Percentiles rank a stretch among this genome's conserved stretches.
These are phyloP conservation scores for Thunnus maccoyii DNA, from an alignment of 2,113 vertebrate genomes.

Conservation along the genomic window DNA sequence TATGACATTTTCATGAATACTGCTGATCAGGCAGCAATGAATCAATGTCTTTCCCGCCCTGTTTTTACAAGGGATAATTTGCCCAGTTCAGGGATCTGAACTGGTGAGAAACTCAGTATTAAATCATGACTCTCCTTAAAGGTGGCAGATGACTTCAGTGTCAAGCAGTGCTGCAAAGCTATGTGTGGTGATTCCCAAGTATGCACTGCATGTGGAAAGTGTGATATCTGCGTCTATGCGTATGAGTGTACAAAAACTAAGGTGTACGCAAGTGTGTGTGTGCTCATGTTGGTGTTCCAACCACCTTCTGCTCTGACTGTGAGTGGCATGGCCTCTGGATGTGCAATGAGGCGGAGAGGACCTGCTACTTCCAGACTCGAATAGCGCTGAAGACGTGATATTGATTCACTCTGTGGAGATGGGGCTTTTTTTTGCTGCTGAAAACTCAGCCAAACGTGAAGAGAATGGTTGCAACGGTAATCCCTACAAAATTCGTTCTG, in stretches of 20 bases:
- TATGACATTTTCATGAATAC: slow-evolving; percentile 73
- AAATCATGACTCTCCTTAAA: slow-evolving; percentile 59
- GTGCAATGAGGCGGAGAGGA: slow-evolving; percentile 78
- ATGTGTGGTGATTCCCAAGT: slow-evolving; percentile 25
- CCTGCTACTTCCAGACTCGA: slow-evolving; percentile 78
- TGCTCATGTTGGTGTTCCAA: slow-evolving; percentile 47
- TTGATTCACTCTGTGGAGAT: slow-evolving; percentile 74
- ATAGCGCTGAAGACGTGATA: slow-evolving; percentile 73
- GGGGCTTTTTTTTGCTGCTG: slow-evolving; percentile 45
- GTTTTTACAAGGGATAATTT: slow-evolving; percentile 57
- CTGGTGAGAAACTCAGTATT: slow-evolving; percentile 54
- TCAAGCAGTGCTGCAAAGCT: slow-evolving; percentile 45
- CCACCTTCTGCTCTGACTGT: slow-evolving; percentile 68
- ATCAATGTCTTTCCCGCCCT: slow-evolving; percentile 65
- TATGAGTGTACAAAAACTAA: slow-evolving; percentile 1
- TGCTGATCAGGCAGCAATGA: slow-evolving; percentile 66
- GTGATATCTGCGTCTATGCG: not conserved
- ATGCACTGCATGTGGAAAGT: not conserved
- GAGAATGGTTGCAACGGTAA: slow-evolving; percentile 66
- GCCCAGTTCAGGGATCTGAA: slow-evolving; percentile 28
- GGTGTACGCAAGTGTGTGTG: not conserved
- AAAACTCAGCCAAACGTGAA: slow-evolving; percentile 77
- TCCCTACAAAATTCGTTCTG: slow-evolving; percentile 57
- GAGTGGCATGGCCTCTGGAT: slow-evolving; percentile 73
- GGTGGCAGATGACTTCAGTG: slow-evolving; percentile 53